These are phyloP conservation scores for Sus cebifrons DNA, from an alignment of 2,797 vertebrate genomes.

Conservation along the genomic window DNA sequence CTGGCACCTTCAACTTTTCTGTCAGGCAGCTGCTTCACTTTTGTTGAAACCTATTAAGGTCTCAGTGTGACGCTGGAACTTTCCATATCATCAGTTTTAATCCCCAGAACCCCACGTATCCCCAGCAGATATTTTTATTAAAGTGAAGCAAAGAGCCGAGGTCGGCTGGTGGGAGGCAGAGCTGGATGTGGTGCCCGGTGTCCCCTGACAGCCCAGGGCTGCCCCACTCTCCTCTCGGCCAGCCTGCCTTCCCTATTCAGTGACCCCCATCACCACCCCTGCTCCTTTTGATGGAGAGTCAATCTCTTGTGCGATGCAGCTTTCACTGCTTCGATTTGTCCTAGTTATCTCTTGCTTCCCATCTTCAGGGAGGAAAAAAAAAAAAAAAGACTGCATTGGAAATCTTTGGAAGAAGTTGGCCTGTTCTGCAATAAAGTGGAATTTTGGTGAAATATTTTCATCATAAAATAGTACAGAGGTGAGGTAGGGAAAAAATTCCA, in stretches of 20 bases:
- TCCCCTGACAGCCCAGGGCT: fast-evolving
- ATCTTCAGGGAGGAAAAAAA: background rate
- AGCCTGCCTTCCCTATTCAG: background rate
- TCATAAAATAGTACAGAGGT: background rate
- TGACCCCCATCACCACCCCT: fast-evolving
- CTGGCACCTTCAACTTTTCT: background rate
- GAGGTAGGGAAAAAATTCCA: background rate
- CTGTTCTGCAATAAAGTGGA: background rate
- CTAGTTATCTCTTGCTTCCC: background rate
- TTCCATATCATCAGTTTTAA: background rate
- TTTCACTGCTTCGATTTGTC: background rate
- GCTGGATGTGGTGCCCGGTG: fast-evolving
- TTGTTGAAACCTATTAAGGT: background rate
- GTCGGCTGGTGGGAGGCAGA: background rate
- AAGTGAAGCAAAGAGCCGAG: fast-evolving
- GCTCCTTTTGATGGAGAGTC: background rate
- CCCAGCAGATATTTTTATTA: background rate
- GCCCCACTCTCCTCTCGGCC: background rate
- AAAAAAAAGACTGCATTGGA: background rate
- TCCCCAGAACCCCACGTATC: background rate
- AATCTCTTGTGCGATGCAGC: too few relatives aligned
- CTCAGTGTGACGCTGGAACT: background rate
- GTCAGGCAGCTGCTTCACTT: background rate
- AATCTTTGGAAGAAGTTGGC: background rate
- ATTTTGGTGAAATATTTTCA: background rate